Percentiles rank a stretch among this genome's conserved stretches.
Conservation (phyloP, 2,113 vertebrate genomes). For the Scortum barcoo region DNA sequence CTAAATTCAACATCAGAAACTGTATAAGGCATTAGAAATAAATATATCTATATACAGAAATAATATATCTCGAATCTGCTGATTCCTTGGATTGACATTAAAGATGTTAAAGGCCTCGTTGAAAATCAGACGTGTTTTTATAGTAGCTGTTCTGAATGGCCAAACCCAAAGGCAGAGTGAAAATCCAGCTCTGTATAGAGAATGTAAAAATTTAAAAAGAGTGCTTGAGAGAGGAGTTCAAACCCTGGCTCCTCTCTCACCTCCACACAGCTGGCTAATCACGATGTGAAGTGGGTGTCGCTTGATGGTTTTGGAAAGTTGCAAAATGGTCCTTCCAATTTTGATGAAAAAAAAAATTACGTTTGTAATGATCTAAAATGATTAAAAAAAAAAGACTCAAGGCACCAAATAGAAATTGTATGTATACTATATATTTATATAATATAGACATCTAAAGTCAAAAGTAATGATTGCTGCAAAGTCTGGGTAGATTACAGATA, state of each 20-base stretch:
- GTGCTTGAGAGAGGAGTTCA: not conserved
- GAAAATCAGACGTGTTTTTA: not conserved
- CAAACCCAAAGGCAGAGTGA: not conserved
- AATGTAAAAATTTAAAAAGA: not conserved
- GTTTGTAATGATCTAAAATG: not conserved
- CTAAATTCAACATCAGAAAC: not conserved
- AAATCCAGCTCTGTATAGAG: not conserved
- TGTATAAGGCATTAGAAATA: not conserved
- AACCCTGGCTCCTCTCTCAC: not conserved
- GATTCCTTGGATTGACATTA: not conserved
- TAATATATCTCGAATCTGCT: not conserved
- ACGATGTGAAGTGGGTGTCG: not conserved
- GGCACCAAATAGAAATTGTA: not conserved
- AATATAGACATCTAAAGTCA: not conserved
- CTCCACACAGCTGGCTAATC: not conserved
- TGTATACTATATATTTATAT: no score
- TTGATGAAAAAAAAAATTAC: not conserved
- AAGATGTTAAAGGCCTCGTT: not conserved
- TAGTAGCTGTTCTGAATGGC: not conserved
- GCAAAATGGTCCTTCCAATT: not conserved
- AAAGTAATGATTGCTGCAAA: not conserved
- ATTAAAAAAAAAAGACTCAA: conserved; percentile 1
- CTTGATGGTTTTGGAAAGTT: not conserved
- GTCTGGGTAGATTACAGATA: not conserved
- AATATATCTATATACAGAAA: no score